Percentiles rank a stretch among this genome's conserved stretches.
Evolutionary conservation across 2,888 invertebrate genomes (phyloP).

Genomic region (Watsonalla cultraria): DNA sequence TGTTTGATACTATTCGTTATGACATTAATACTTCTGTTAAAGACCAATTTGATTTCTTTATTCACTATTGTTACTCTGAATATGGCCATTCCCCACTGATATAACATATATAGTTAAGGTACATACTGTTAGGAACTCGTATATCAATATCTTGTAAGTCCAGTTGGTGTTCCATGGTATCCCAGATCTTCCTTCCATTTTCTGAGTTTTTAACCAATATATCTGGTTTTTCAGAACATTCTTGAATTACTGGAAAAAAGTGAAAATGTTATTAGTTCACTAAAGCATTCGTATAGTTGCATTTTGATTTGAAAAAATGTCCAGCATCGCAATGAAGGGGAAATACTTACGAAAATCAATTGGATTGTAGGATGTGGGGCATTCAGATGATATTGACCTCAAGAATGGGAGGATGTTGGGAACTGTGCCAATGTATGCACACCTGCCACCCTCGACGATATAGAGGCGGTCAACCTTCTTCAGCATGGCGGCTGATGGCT

Average conservation of each 20-base stretch:
- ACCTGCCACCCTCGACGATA: constrained; percentile 87
- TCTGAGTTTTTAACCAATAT: constrained; percentile 45
- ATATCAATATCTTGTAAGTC: constrained; percentile 54
- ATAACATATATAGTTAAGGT: neutral
- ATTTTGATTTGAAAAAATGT: too few relatives aligned
- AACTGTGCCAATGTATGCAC: constrained; percentile 89
- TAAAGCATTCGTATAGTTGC: too few relatives aligned
- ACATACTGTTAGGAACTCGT: constrained; percentile 49
- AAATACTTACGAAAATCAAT: constrained; percentile 1
- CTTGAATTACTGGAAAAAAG: constrained; percentile 63
- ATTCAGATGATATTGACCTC: constrained; percentile 25
- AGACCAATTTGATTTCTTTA: too few relatives aligned
- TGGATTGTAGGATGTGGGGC: neutral
- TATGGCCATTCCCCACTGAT: too few relatives aligned
- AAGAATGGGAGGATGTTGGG: constrained; percentile 87
- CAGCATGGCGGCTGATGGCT: constrained; percentile 91
- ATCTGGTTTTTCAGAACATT: constrained; percentile 47
- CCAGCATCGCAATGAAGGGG: neutral
- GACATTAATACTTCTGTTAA: too few relatives aligned
- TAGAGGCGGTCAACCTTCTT: constrained; percentile 94
- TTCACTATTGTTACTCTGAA: too few relatives aligned
- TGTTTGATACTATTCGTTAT: too few relatives aligned
- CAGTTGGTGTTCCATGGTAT: constrained; percentile 27
- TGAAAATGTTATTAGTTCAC: too few relatives aligned
- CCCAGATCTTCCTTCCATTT: constrained; percentile 45